Percentiles rank a stretch among this genome's conserved stretches.
Evolutionary conservation across 1,140 invertebrate species (phyloP).

Genomic region (Sinella curviseta): DNA sequence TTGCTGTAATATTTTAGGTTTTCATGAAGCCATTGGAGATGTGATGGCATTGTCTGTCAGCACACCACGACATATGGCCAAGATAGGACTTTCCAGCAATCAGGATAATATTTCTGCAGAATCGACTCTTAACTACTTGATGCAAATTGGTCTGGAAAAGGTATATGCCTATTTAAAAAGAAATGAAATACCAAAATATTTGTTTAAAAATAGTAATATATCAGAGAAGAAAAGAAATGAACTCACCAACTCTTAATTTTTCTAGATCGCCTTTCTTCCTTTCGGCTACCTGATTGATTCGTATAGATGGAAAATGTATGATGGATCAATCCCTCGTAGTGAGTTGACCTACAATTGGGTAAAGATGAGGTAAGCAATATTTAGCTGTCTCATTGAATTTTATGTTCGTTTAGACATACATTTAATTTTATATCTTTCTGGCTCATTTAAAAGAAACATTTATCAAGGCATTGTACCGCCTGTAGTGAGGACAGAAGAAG

Average conservation of each 20-base stretch:
- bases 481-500: constrained; percentile 76
- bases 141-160: constrained; percentile 64
- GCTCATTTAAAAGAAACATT: constrained; percentile 64
- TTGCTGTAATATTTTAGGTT: too few relatives aligned
- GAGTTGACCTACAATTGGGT: constrained; percentile 89
- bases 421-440: background rate
- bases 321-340: constrained; percentile 69
- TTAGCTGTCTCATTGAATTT: background rate
- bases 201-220: too few relatives aligned
- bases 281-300: constrained; percentile 79
- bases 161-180: constrained; percentile 24
- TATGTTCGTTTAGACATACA: background rate
- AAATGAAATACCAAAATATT: background rate
- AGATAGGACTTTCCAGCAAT: constrained; percentile 73
- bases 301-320: constrained; percentile 84
- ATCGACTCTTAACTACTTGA: constrained; percentile 45
- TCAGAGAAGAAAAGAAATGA: too few relatives aligned
- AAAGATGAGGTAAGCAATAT: constrained; percentile 68
- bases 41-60: constrained; percentile 81
- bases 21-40: constrained; percentile 92
- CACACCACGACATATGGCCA: constrained; percentile 78
- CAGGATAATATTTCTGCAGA: constrained; percentile 55
- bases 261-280: constrained; percentile 68
- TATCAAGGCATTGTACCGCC: constrained; percentile 83
- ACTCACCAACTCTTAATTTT: too few relatives aligned